Conservation (phyloP, 1,140 invertebrate genomes). For the Drosophila nigrodunni region DNA sequence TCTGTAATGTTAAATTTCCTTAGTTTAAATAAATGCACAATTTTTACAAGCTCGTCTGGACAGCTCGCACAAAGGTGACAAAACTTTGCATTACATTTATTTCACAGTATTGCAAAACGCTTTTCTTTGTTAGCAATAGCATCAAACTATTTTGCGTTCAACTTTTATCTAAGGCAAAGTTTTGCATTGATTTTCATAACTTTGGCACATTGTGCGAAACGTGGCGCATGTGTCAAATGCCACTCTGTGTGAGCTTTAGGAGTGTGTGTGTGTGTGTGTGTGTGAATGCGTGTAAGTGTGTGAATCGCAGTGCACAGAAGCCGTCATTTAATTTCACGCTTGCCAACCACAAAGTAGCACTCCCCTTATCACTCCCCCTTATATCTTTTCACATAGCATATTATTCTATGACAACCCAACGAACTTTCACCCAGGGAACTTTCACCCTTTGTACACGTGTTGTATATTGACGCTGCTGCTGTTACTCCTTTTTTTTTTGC, state of each 20-base stretch:
- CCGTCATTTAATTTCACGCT: slow-evolving; percentile 64
- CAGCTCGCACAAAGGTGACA: too few relatives aligned
- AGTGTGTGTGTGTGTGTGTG: slow-evolving; percentile 2
- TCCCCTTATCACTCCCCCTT: background rate
- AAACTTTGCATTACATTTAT: too few relatives aligned
- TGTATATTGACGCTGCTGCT: slow-evolving; percentile 22
- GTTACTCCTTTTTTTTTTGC: too few relatives aligned
- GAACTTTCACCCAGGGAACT: background rate
- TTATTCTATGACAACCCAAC: background rate
- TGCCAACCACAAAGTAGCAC: slow-evolving; percentile 35
- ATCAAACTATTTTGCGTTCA: too few relatives aligned
- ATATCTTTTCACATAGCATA: background rate
- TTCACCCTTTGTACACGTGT: background rate
- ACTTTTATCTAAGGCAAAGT: background rate
- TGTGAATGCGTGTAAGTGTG: slow-evolving; percentile 14
- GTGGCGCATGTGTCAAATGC: slow-evolving; percentile 32
- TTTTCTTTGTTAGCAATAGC: too few relatives aligned
- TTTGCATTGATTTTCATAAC: slow-evolving; percentile 17
- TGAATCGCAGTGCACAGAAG: slow-evolving; percentile 36
- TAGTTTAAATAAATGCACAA: too few relatives aligned
- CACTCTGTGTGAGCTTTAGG: slow-evolving; percentile 7
- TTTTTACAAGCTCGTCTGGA: too few relatives aligned
- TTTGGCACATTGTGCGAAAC: slow-evolving; percentile 34
- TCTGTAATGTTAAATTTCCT: background rate
- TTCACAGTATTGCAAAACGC: too few relatives aligned